Conservation (phyloP, 2,113 vertebrate species). For the Regulus satrapa region DNA sequence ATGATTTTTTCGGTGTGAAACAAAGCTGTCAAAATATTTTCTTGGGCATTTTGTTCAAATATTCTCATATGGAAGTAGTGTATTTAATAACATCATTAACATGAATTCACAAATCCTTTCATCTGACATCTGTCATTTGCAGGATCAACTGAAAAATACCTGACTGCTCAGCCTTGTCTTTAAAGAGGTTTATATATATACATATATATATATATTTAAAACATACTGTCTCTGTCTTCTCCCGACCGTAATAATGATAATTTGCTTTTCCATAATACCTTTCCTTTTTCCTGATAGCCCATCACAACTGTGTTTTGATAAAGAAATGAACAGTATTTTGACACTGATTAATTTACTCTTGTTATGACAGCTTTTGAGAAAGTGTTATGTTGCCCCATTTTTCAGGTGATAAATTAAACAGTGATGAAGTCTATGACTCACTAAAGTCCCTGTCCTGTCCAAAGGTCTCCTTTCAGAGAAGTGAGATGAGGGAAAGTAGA, state of each 20-base stretch:
- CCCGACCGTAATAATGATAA: background rate
- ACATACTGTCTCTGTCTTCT: background rate
- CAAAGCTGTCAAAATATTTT: slow-evolving; percentile 65
- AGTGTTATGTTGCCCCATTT: background rate
- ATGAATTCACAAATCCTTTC: background rate
- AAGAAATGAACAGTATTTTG: background rate
- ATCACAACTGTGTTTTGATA: background rate
- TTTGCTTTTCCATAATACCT: background rate
- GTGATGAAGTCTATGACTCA: background rate
- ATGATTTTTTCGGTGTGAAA: slow-evolving; percentile 24
- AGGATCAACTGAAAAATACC: background rate
- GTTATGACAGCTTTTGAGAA: background rate
- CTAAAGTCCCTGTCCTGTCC: background rate
- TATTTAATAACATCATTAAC: slow-evolving; percentile 9
- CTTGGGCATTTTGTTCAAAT: slow-evolving; percentile 12
- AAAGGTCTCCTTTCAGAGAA: background rate
- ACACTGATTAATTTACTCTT: background rate
- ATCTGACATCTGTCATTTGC: background rate
- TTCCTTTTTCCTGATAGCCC: background rate
- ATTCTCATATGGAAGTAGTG: background rate
- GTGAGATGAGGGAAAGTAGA: background rate
- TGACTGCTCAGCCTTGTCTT: background rate
- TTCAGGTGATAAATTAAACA: slow-evolving; percentile 14
- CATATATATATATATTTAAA: too few relatives aligned
- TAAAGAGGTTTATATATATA: background rate